A percentile compares a stretch with the other conserved stretches of the same genome.
Evolutionary conservation across 2,797 vertebrate genomes (phyloP).

Genomic region (Gobionotothen gibberifrons): DNA sequence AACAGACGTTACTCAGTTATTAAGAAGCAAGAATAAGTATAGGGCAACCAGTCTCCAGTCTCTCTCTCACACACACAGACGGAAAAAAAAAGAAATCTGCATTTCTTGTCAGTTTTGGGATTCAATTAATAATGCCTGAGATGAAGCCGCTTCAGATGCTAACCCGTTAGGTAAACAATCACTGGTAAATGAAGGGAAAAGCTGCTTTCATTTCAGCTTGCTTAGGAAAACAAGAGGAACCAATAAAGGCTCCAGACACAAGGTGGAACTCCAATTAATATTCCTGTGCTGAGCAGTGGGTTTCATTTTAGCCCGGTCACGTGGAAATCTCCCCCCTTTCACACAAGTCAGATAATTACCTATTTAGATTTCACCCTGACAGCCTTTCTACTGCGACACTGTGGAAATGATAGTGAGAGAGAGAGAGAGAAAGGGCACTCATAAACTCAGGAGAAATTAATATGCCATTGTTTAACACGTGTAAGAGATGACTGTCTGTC

Average conservation of each 20-base stretch:
- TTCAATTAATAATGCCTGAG: constrained; percentile 67
- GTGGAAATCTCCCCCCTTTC: constrained; percentile 39
- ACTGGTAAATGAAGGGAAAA: constrained; percentile 52
- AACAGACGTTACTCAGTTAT: constrained; percentile 41
- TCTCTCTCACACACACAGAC: constrained; percentile 3
- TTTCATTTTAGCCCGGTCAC: constrained; percentile 66
- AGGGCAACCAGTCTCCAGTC: constrained; percentile 36
- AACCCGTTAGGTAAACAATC: constrained; percentile 73
- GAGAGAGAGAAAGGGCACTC: constrained; percentile 4
- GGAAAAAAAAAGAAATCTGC: constrained; percentile 10
- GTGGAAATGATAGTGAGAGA: constrained; percentile 27
- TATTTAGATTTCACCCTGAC: constrained; percentile 76
- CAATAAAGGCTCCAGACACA: constrained; percentile 59
- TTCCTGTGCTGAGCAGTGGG: constrained; percentile 63
- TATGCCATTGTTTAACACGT: constrained; percentile 40
- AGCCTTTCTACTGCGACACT: constrained; percentile 55
- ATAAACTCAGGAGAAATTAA: constrained; percentile 48
- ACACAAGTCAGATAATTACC: constrained; percentile 76
- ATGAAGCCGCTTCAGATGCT: constrained; percentile 57
- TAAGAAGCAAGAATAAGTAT: constrained; percentile 61
- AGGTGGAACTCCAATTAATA: constrained; percentile 76
- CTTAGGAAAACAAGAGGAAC: constrained; percentile 61
- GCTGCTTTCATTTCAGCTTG: constrained; percentile 56
- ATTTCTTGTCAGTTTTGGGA: constrained; percentile 63
- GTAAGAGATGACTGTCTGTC: constrained; percentile 38